Base-by-base conservation (phyloP, 1,140 invertebrate genomes). In the Theocolax elegans region DNA sequence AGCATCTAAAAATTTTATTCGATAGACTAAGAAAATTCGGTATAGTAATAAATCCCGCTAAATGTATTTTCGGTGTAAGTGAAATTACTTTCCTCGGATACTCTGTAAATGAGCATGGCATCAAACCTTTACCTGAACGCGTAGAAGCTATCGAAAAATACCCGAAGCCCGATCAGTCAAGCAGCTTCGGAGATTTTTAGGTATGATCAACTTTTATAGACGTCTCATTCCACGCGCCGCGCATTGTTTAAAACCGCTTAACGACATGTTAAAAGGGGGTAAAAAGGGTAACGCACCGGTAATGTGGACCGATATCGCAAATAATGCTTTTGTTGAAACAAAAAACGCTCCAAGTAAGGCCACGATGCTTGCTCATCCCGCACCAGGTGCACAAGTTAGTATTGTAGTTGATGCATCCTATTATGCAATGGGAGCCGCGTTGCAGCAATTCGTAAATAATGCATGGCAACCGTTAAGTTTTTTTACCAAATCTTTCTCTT, bases 381-480 rank as follows among this genome's bases (percentile, higher is more conserved):
- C 38, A 3, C 23, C 62, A 1, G 65, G 72, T 27, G 54, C 56
- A 9, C 8, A 29, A 2, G 12, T 63, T n/a, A 67, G 8, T 66
- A 35, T 79, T 9, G 58, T 60, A 7, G 40, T 53, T 12, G 77
- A 80, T 40, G 76, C 77, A 1, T 79, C 77, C 2, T 71, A 76
- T 48, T 48, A 21, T n/a, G 72, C 71, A 4, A 29, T 74, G 10
- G 75, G 74, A 4, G 74, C 56, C 4, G 70, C 49, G 4, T 29
- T 80, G 48, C 66, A 76, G 42, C 80, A 83, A 72, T 29, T 40
- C 8, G 49, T 53, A n/a, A 27, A 73, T 10, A 59, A 71, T 9
- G 58, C 31, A 3, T 78, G 76, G 74, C 40, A 75, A 73, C 85
- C 84, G 7, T 65, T 87, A 0, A 80, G 67, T 10, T 87, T 86